Percentiles rank a stretch among this genome's conserved stretches.
Evolutionary conservation across 2,888 invertebrate species (phyloP).

Genomic region (Agrypnus murinus): DNA sequence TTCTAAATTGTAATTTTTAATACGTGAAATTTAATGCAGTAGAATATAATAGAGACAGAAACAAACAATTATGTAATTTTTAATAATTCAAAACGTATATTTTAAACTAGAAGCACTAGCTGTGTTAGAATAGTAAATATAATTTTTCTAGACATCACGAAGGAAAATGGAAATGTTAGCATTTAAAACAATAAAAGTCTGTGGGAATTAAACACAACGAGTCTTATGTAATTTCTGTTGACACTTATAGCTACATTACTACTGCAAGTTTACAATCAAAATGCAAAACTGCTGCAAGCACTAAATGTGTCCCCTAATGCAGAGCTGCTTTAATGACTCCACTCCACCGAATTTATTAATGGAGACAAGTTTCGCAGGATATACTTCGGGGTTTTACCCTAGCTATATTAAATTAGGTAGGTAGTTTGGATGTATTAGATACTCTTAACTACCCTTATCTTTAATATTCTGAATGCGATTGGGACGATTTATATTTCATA

Average conservation of each 20-base stretch:
- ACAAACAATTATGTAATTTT: too few relatives aligned
- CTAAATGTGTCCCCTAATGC: constrained; percentile 61
- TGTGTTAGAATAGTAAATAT: too few relatives aligned
- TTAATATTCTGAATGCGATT: constrained; percentile 29
- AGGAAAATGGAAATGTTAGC: too few relatives aligned
- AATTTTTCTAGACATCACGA: too few relatives aligned
- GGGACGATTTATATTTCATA: constrained; percentile 34
- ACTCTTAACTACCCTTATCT: constrained; percentile 33
- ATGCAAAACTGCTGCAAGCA: constrained; percentile 58
- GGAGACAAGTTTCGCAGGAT: constrained; percentile 59
- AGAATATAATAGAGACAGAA: too few relatives aligned
- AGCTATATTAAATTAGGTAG: constrained; percentile 43
- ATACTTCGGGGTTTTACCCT: constrained; percentile 56
- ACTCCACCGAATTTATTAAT: constrained; percentile 59
- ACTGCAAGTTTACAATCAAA: constrained; percentile 60
- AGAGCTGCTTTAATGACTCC: constrained; percentile 59
- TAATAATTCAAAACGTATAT: too few relatives aligned
- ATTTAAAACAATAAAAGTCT: neutral
- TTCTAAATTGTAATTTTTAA: too few relatives aligned
- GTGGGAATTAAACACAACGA: neutral
- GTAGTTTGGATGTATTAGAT: constrained; percentile 35
- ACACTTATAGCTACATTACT: constrained; percentile 55
- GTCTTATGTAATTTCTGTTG: constrained; percentile 48
- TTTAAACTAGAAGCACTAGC: too few relatives aligned
- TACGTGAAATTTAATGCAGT: too few relatives aligned